These are phyloP conservation scores for Rhea pennata DNA, from an alignment of 2,113 vertebrate species.

Conservation along the genomic window DNA sequence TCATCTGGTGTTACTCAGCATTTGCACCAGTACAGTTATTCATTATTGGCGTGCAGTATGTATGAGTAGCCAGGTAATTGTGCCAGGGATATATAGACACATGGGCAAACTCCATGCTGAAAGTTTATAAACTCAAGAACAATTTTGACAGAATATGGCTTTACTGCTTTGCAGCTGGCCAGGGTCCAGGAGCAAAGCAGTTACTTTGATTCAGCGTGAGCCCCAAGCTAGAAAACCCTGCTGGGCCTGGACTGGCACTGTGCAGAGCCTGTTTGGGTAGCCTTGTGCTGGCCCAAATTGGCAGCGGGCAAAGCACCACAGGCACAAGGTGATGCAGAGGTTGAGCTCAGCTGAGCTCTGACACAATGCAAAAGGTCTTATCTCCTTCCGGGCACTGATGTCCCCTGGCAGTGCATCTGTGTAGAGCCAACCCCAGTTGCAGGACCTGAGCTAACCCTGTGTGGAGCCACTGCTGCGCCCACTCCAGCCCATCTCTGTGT, in stretches of 20 bases:
- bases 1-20: not conserved
- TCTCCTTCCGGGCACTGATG: not conserved
- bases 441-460: not conserved
- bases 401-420: accelerated
- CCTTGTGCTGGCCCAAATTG: accelerated
- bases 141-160: not conserved
- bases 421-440: accelerated
- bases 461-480: not conserved
- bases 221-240: not conserved
- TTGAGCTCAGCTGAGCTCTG: not conserved
- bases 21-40: not conserved
- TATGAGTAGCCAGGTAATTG: not conserved
- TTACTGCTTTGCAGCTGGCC: not conserved
- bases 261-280: not conserved
- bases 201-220: not conserved
- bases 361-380: not conserved
- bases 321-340: not conserved
- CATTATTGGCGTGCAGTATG: not conserved
- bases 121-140: not conserved
- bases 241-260: not conserved
- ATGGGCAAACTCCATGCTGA: accelerated
- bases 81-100: not conserved
- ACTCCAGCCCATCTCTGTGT: not conserved
- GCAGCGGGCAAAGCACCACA: not conserved
- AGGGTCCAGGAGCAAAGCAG: not conserved